Conservation (phyloP, 2,888 invertebrate species). For the Aplocera efformata region DNA sequence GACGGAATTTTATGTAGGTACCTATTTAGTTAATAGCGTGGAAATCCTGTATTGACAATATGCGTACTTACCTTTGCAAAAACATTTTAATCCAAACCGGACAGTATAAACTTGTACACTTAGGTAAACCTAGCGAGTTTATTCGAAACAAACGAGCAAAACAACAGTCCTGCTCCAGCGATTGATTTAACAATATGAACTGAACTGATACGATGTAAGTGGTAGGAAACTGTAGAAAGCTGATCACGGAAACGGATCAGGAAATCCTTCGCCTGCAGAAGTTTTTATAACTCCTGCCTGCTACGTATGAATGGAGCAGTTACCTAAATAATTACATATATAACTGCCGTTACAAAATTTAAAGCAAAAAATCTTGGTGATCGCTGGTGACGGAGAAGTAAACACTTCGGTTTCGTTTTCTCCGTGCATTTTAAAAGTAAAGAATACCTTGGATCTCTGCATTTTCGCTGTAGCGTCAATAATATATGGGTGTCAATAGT, state of each 20-base stretch:
- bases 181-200: constrained; percentile 11
- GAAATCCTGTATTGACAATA: too few species aligned
- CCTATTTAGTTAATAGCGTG: too few species aligned
- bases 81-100: constrained; percentile 7
- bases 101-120: not conserved
- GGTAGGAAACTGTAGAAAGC: constrained; percentile 11
- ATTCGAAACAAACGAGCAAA: constrained; percentile 2
- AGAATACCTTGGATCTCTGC: too few species aligned
- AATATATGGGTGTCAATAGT: too few species aligned
- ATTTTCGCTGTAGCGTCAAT: too few species aligned
- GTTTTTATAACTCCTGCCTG: constrained; percentile 12
- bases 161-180: constrained; percentile 7
- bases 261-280: constrained; percentile 19
- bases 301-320: constrained; percentile 10
- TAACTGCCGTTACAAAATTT: too few species aligned
- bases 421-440: too few species aligned
- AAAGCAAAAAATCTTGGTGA: too few species aligned
- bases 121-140: not conserved
- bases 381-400: too few species aligned
- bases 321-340: too few species aligned
- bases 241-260: constrained; percentile 14
- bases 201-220: not conserved
- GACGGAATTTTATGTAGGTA: too few species aligned
- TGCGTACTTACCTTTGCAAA: constrained; percentile 17
- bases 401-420: too few species aligned